Evolutionary conservation across 2,888 invertebrate genomes (phyloP).

Genomic region (Congeria kusceri): DNA sequence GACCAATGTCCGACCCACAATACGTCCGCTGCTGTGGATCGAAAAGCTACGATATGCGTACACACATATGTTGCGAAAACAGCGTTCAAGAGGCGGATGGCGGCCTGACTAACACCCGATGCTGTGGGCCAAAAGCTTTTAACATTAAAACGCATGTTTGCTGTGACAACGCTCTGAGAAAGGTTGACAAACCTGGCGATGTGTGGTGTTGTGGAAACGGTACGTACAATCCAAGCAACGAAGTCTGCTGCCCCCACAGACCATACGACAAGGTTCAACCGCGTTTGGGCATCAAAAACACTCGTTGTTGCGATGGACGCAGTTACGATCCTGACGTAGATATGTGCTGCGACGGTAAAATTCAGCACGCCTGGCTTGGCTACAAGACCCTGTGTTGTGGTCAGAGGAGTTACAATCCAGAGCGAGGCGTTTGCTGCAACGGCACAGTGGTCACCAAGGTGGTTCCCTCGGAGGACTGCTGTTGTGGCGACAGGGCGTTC

Average conservation of each 20-base stretch:
- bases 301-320: constrained; percentile 34
- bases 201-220: constrained; percentile 30
- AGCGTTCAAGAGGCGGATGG: constrained; percentile 3
- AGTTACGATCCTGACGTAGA: constrained; percentile 38
- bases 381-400: constrained; percentile 23
- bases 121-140: constrained; percentile 29
- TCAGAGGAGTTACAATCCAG: constrained; percentile 29
- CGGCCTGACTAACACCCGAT: constrained; percentile 25
- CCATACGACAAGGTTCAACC: constrained; percentile 35
- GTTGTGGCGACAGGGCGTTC: constrained; percentile 45
- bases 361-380: constrained; percentile 14
- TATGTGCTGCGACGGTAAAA: constrained; percentile 44
- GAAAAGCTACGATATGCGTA: constrained; percentile 32
- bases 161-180: constrained; percentile 18
- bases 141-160: constrained; percentile 19
- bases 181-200: constrained; percentile 29
- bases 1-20: constrained; percentile 15
- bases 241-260: constrained; percentile 33
- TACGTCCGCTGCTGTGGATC: constrained; percentile 40
- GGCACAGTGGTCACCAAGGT: constrained; percentile 14
- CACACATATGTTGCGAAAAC: constrained; percentile 41
- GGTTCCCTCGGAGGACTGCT: constrained; percentile 34
- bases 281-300: constrained; percentile 16
- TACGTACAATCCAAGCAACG: constrained; percentile 32
- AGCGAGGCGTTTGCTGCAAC: constrained; percentile 40